Base-by-base conservation (phyloP, 2,797 vertebrate species). In the Toxotes lorentzi region DNA sequence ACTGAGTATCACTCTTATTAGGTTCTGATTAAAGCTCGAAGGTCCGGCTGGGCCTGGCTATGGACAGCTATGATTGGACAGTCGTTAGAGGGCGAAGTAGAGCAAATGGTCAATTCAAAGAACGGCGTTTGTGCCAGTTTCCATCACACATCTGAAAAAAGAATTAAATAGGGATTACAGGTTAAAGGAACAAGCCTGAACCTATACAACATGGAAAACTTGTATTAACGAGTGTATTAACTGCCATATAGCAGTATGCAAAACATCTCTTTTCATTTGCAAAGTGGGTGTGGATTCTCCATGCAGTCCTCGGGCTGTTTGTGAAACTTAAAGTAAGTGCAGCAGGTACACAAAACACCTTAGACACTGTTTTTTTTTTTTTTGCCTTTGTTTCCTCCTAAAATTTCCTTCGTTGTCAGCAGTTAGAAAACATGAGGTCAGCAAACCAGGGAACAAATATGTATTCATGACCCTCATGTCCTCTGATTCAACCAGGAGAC, bases 391-490 rank as follows among this genome's bases (percentile, higher is more conserved):
- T 1, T 30, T 32, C 10, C 45, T 21, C 5, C 19, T 61, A 43
- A 62, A 23, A 40, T 24, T 64, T 60, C 27, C 48, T 62, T 67
- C 51, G 45, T 57, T 70, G 71, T 80, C 70, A 34, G 76, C 70
- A 6, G 60, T 40, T 61, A 30, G 7, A 64, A 78, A 62, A 66
- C 47, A 69, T 1, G 41, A 60, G 48, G 48, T 80, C 73, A 72
- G 69, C 76, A 75, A 41, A 77, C 7, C 40, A 21, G 21, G 35
- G 23, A 73, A 66, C n/a, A 35, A 70, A 63, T 24, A 40, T 66
- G 21, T 59, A 53, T 70, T 62, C 62, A 72, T 73, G 41, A 81
- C 21, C 7, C 12, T 21, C 51, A 58, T 60, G 72, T 80, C 27
- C 38, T 54, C 41, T 48, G 17, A 23, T 67, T 59, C 23, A 65